phyloP scores from a whole-genome alignment of 2,113 vertebrate genomes.

The Trochalopteron elliotii region DNA sequence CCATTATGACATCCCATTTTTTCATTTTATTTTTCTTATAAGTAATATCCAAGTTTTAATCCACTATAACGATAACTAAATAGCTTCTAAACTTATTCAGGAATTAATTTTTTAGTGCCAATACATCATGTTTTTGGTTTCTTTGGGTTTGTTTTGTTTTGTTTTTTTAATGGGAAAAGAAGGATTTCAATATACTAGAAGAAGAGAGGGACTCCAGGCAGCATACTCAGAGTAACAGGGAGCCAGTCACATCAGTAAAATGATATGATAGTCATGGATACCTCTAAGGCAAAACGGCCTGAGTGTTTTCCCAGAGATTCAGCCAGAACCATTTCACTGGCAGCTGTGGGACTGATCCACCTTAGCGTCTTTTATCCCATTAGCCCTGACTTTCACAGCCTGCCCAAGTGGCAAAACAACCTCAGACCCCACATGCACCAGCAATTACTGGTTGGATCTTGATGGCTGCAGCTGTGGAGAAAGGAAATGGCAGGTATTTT shows the following conservation, averaged over 20 bases:
- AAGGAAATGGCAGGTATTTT: background rate
- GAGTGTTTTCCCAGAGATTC: background rate
- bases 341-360: background rate
- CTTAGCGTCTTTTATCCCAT: background rate
- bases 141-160: background rate
- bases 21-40: background rate
- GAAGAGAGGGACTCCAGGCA: background rate
- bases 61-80: background rate
- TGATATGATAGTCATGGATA: accelerated
- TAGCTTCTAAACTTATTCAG: background rate
- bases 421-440: accelerated
- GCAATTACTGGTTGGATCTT: background rate
- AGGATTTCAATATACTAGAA: background rate
- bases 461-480: background rate
- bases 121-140: background rate
- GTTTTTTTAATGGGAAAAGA: background rate
- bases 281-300: background rate
- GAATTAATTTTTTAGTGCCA: background rate
- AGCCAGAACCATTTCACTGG: background rate
- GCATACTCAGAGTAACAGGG: background rate
- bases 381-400: background rate
- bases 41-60: background rate
- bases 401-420: background rate
- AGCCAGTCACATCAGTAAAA: background rate
- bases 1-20: background rate